Percentiles rank a stretch among this genome's conserved stretches.
phyloP scores from a whole-genome alignment of 2,888 invertebrate species.

The Heterodera filipjevi region DNA sequence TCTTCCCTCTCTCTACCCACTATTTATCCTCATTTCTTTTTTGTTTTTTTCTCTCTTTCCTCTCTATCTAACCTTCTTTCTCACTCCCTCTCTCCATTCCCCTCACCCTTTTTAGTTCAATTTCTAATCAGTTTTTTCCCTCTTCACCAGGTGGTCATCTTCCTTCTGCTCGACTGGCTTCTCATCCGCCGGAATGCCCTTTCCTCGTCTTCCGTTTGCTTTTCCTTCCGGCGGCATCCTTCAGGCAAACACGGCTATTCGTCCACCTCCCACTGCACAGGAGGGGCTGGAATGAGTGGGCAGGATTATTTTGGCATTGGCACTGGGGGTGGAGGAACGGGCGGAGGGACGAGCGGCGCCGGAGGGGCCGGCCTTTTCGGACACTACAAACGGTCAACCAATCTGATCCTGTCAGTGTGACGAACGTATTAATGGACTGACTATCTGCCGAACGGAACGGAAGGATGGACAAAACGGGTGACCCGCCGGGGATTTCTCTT shows the following conservation, averaged over 20 bases:
- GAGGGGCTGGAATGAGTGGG: conserved; percentile 21
- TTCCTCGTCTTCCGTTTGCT: background rate
- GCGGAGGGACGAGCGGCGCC: conserved; percentile 9
- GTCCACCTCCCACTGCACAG: conserved; percentile 7
- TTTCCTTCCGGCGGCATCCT: conserved; percentile 13
- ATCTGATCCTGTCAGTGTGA: conserved; percentile 60
- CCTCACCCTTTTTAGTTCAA: no score
- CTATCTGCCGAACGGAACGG: background rate
- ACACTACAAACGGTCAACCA: conserved; percentile 59
- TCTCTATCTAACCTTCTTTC: no score
- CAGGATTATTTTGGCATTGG: conserved; percentile 22
- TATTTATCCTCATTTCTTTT: no score
- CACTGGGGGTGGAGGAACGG: conserved; percentile 3
- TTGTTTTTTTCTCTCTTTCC: no score
- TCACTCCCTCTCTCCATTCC: no score
- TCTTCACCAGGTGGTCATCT: conserved; percentile 36
- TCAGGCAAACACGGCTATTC: conserved; percentile 46
- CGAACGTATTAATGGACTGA: background rate
- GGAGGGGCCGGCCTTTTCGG: conserved; percentile 18
- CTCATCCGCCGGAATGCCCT: conserved; percentile 60
- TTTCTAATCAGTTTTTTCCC: no score
- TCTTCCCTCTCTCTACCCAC: no score
- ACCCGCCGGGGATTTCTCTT: background rate
- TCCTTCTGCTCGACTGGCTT: conserved; percentile 59
- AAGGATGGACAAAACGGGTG: background rate